Base-by-base conservation (phyloP, 2,888 invertebrate genomes). In the Athalia rosae region DNA sequence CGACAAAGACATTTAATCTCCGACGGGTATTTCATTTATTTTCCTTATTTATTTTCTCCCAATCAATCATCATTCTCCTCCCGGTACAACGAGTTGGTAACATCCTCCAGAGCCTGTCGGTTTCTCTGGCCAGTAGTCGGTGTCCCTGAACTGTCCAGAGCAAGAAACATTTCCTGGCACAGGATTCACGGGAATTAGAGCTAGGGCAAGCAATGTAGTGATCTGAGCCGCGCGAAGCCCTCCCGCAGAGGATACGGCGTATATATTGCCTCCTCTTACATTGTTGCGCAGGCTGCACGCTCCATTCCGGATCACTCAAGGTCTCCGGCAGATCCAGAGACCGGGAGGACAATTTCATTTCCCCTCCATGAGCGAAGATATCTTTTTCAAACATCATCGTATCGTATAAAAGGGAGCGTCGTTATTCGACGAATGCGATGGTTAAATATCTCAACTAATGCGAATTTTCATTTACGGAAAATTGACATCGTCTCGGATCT, bases 101-200 rank as follows among this genome's bases (percentile, higher is more conserved):
- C 9, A 13, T 4, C 41, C 5, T 13, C 48, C 66, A 48, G 47
- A 45, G 45, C 47, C 47, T 43, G 66, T 69, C 41, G n/a, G n/a
- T 56, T 53, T 63, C 59, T 43, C 69, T 64, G 61, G 47, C 53
- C 48, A 50, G 50, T 79, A 43, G 69, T 56, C 74, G 78, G 62
- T 64, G 73, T 77, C 59, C 79, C 73, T 73, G 73, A 59, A 64
- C 73, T 73, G 59, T 45, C 28, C 50, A 43, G 9, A 48, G 82
- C 79, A 81, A 84, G 79, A 83, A 84, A 79, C 77, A 74, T 79
- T 83, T 81, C 80, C 82, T 79, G 79, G 79, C 80, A 80, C 80
- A 79, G 79, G 79, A 83, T 83, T 83, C 83, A 84, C 81, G 81
- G 83, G 83, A 83, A 83, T 83, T 83, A 84, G 81, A 83, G 82